These are phyloP conservation scores for Saccopteryx bilineata DNA, from an alignment of 2,113 vertebrate species.

Conservation along the genomic window DNA sequence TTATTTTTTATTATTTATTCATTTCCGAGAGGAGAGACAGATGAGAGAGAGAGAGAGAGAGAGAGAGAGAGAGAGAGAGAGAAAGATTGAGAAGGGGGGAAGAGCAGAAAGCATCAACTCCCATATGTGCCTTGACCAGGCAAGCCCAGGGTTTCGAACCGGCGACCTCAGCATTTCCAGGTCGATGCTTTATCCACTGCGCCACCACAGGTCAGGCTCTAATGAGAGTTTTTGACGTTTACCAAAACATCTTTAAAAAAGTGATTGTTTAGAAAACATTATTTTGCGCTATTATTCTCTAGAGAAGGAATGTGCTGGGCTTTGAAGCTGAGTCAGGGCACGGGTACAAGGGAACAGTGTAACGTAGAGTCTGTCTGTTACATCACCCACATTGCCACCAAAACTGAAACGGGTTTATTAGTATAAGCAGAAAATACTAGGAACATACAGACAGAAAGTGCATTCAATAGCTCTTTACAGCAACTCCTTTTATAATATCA, in stretches of 20 bases:
- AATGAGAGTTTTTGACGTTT: neutral
- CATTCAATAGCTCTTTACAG: neutral
- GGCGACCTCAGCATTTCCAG: too few relatives aligned
- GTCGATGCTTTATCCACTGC: too few relatives aligned
- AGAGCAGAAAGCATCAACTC: too few relatives aligned
- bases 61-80: too few relatives aligned
- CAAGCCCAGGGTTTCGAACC: too few relatives aligned
- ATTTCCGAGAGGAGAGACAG: too few relatives aligned
- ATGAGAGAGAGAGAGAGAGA: too few relatives aligned
- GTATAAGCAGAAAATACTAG: neutral
- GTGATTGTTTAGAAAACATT: neutral
- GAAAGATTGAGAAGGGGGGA: too few relatives aligned
- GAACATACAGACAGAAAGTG: neutral
- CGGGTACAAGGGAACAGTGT: neutral
- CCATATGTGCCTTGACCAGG: too few relatives aligned
- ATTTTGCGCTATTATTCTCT: neutral
- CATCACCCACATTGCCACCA: neutral
- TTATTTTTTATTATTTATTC: too few relatives aligned
- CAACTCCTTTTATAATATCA: neutral
- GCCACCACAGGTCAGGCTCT: too few relatives aligned
- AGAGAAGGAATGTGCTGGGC: neutral
- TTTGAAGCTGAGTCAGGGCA: slow-evolving; percentile 35
- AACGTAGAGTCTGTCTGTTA: neutral
- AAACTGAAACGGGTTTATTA: neutral
- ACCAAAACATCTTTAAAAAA: neutral